phyloP scores from a whole-genome alignment of 2,888 invertebrate species.

The Orthonychiurus folsomi region DNA sequence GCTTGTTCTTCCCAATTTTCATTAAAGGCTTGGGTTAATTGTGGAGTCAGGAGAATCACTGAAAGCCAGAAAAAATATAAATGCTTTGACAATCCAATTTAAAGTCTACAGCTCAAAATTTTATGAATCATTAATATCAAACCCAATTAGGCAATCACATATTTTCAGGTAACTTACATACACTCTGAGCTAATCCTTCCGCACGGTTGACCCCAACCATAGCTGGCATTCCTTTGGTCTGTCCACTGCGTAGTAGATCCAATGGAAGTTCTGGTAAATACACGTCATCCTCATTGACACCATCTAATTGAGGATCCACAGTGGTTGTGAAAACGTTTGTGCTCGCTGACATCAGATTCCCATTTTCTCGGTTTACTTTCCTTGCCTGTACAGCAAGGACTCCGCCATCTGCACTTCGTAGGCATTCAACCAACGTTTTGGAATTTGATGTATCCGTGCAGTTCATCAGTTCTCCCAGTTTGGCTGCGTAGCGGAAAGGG shows the following conservation, averaged over 20 bases:
- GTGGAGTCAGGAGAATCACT: not conserved
- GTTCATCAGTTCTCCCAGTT: not conserved
- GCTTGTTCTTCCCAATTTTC: not conserved
- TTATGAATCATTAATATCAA: not conserved
- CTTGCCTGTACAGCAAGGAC: not conserved
- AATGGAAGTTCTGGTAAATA: constrained; percentile 1
- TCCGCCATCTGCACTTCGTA: not conserved
- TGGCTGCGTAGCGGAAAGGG: not conserved
- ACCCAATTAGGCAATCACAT: not conserved
- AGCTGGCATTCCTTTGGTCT: not conserved
- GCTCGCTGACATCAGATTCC: not conserved
- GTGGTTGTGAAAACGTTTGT: not conserved
- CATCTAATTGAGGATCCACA: not conserved
- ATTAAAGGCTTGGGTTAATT: not conserved
- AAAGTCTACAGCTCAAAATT: not conserved
- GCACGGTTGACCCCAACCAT: constrained; percentile 6
- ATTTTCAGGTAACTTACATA: not conserved
- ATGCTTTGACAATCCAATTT: too few relatives aligned
- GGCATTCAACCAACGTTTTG: not conserved
- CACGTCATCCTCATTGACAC: not conserved
- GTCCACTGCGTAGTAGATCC: not conserved
- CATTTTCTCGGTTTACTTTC: not conserved
- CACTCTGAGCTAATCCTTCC: not conserved
- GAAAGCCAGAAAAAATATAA: not conserved
- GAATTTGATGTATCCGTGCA: not conserved